Conservation (phyloP, 2,888 invertebrate genomes). For the Hetaerina titia region DNA sequence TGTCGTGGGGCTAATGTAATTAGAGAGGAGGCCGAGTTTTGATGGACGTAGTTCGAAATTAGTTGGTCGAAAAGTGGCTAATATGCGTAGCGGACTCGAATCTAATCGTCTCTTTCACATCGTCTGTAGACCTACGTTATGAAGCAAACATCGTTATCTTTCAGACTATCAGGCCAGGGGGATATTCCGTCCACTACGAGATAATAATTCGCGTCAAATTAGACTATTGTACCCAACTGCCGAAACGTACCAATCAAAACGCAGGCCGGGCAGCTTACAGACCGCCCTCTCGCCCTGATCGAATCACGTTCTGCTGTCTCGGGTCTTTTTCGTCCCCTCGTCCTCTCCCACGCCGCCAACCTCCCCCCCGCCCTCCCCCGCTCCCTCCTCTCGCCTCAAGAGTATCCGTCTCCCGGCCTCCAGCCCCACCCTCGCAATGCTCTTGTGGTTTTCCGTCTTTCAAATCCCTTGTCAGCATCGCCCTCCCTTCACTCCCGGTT, state of each 20-base stretch:
- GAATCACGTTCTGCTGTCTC: conserved; percentile 15
- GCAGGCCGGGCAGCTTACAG: background rate
- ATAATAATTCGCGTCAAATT: background rate
- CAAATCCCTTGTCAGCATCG: conserved; percentile 76
- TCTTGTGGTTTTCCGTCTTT: conserved; percentile 79
- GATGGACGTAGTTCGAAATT: background rate
- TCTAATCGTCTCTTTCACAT: background rate
- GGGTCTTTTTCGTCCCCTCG: background rate
- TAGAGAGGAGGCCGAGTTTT: background rate
- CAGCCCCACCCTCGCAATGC: conserved; percentile 76
- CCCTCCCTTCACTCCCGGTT: conserved; percentile 50
- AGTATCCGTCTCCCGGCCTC: background rate
- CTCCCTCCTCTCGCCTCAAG: background rate
- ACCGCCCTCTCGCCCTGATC: background rate
- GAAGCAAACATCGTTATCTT: background rate
- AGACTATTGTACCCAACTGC: background rate
- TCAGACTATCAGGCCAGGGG: background rate
- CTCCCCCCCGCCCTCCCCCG: background rate
- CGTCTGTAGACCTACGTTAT: background rate
- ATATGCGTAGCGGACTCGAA: background rate
- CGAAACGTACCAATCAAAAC: background rate
- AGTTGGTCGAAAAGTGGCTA: background rate
- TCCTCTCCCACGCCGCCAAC: background rate
- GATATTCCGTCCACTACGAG: background rate
- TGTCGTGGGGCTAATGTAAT: background rate